A percentile compares a stretch with the other conserved stretches of the same genome.
Evolutionary conservation across 1,140 invertebrate genomes (phyloP).

Genomic region (Cotesia chilonis): DNA sequence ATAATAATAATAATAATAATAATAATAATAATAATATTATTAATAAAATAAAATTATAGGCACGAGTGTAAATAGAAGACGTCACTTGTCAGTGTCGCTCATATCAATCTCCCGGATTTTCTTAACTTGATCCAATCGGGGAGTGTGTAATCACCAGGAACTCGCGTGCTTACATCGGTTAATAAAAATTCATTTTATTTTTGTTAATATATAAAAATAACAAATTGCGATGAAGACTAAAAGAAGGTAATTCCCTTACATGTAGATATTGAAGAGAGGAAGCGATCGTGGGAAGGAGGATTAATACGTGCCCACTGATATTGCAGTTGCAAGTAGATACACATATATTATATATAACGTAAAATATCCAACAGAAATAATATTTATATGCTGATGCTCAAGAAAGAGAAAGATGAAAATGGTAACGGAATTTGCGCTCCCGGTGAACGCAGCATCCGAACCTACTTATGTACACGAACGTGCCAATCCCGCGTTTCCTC

Average conservation of each 20-base stretch:
- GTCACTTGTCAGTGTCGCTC: slow-evolving; percentile 12
- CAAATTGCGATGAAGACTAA: slow-evolving; percentile 20
- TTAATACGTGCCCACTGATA: slow-evolving; percentile 34
- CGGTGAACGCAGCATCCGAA: slow-evolving; percentile 44
- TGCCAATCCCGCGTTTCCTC: slow-evolving; percentile 48
- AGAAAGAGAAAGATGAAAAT: slow-evolving; percentile 39
- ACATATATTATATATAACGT: no score
- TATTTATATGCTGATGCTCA: slow-evolving; percentile 26
- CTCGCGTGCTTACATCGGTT: slow-evolving; percentile 1
- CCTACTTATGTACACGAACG: slow-evolving; percentile 44
- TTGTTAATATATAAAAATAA: neutral
- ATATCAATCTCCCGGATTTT: neutral
- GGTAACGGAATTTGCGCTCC: slow-evolving; percentile 42
- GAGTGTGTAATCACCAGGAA: neutral
- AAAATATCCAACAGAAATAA: neutral
- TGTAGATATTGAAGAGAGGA: slow-evolving; percentile 29
- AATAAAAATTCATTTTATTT: no score
- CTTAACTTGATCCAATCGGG: neutral
- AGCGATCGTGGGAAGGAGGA: slow-evolving; percentile 37
- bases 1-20: no score
- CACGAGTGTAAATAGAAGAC: neutral
- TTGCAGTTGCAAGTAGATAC: slow-evolving; percentile 7
- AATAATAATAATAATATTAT: no score
- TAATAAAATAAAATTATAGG: neutral
- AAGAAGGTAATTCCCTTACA: neutral